These are phyloP conservation scores for Glaucopsyche alexis DNA, from an alignment of 2,888 invertebrate genomes.

Conservation along the genomic window DNA sequence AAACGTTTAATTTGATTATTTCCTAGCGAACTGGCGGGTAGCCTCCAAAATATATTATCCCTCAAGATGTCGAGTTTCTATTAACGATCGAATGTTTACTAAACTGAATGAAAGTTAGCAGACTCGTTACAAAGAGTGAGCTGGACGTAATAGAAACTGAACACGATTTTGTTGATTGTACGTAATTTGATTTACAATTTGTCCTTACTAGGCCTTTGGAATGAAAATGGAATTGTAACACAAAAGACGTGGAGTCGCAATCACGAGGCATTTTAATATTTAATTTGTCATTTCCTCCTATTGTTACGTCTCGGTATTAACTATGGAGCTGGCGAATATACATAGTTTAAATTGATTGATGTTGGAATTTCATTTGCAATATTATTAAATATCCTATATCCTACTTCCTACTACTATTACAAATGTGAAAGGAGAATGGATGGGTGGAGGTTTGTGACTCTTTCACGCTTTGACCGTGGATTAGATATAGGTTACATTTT, in stretches of 20 bases:
- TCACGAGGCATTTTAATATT: slow-evolving; percentile 22
- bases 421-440: too few species aligned
- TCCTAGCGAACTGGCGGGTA: neutral
- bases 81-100: slow-evolving; percentile 34
- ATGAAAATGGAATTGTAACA: slow-evolving; percentile 33
- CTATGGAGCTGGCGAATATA: neutral
- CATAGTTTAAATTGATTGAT: slow-evolving; percentile 4
- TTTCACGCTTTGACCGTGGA: too few species aligned
- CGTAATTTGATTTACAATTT: slow-evolving; percentile 38
- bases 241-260: slow-evolving; percentile 25
- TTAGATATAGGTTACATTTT: too few species aligned
- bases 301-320: slow-evolving; percentile 11
- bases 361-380: neutral
- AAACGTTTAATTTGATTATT: neutral
- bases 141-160: slow-evolving; percentile 33
- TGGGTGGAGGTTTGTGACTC: too few species aligned
- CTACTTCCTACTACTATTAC: too few species aligned
- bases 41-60: slow-evolving; percentile 29
- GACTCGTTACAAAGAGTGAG: slow-evolving; percentile 35
- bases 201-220: slow-evolving; percentile 33
- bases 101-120: slow-evolving; percentile 37
- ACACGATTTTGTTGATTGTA: slow-evolving; percentile 37
- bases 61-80: slow-evolving; percentile 32
- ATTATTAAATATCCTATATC: too few species aligned
- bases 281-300: slow-evolving; percentile 16